These are phyloP conservation scores for Drosophila conformis DNA, from an alignment of 2,888 invertebrate genomes.

Conservation along the genomic window DNA sequence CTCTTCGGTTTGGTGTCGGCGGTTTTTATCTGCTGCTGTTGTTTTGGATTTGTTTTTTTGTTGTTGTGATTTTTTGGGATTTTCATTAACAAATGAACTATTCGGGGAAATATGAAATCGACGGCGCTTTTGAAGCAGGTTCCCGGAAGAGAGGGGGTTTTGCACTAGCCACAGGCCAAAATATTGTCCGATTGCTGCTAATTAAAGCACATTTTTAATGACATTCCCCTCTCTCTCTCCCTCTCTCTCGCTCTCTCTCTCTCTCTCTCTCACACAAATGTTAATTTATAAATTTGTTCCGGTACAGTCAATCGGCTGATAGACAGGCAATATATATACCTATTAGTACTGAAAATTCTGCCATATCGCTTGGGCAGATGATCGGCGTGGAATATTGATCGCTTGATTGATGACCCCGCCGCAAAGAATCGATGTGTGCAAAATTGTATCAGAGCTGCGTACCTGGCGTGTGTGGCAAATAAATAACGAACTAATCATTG, in stretches of 20 bases:
- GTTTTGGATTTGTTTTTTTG: background rate
- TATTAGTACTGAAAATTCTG: conserved; percentile 34
- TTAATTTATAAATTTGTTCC: conserved; percentile 64
- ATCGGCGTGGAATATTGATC: conserved; percentile 26
- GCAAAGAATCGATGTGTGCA: conserved; percentile 24
- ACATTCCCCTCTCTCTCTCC: background rate
- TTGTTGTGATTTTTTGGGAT: conserved; percentile 19
- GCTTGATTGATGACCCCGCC: conserved; percentile 59
- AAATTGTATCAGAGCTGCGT: conserved; percentile 10
- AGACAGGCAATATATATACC: background rate
- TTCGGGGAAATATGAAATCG: conserved; percentile 63
- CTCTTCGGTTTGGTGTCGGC: conserved; percentile 26
- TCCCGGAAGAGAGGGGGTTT: conserved; percentile 49
- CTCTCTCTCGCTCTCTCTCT: background rate
- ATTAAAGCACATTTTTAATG: conserved; percentile 58
- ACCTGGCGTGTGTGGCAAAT: conserved; percentile 42
- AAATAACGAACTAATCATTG: conserved; percentile 71
- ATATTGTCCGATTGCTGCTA: conserved; percentile 42
- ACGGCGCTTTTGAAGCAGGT: conserved; percentile 70
- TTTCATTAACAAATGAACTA: conserved; percentile 67
- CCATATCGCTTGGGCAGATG: conserved; percentile 30
- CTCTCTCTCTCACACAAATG: conserved; percentile 19
- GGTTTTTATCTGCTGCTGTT: conserved; percentile 38
- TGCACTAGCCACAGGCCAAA: conserved; percentile 27
- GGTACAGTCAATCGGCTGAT: conserved; percentile 32